Evolutionary conservation across 1,140 invertebrate species (phyloP).

Genomic region (Latrodectus geometricus): DNA sequence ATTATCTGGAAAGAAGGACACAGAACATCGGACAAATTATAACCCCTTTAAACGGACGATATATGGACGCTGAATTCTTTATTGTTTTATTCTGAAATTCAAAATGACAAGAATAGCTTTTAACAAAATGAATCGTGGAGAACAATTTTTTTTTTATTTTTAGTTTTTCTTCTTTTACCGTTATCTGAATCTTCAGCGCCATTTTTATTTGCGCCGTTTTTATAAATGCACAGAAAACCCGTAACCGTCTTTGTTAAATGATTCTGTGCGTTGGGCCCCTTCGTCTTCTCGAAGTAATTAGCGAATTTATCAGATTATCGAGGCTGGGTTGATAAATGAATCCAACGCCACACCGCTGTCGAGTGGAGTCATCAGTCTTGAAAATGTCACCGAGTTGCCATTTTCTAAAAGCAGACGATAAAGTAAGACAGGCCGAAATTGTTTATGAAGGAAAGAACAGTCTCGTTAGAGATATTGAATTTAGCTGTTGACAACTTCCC

Average conservation of each 20-base stretch:
- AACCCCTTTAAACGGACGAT: not conserved
- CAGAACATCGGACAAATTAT: not conserved
- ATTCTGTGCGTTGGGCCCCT: not conserved
- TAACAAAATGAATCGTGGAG: slow-evolving; percentile 32
- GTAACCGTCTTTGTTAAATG: not conserved
- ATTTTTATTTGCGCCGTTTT: not conserved
- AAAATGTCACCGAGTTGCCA: slow-evolving; percentile 32
- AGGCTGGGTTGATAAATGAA: slow-evolving; percentile 36
- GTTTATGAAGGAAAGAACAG: slow-evolving; percentile 17
- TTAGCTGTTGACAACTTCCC: slow-evolving; percentile 25
- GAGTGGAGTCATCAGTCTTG: slow-evolving; percentile 26
- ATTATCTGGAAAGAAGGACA: not conserved
- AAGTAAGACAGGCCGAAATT: slow-evolving; percentile 16
- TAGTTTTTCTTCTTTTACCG: not conserved
- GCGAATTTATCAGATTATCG: slow-evolving; percentile 55
- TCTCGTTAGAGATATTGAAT: slow-evolving; percentile 54
- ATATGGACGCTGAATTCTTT: not conserved
- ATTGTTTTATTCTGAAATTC: slow-evolving; percentile 27
- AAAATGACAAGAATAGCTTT: slow-evolving; percentile 25
- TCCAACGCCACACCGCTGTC: slow-evolving; percentile 6
- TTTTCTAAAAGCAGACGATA: slow-evolving; percentile 22
- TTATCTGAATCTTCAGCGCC: not conserved
- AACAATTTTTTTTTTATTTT: not conserved
- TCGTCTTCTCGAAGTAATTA: slow-evolving; percentile 30
- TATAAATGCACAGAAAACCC: not conserved